phyloP scores from a whole-genome alignment of 2,797 vertebrate species.

The Sebastes itinus region DNA sequence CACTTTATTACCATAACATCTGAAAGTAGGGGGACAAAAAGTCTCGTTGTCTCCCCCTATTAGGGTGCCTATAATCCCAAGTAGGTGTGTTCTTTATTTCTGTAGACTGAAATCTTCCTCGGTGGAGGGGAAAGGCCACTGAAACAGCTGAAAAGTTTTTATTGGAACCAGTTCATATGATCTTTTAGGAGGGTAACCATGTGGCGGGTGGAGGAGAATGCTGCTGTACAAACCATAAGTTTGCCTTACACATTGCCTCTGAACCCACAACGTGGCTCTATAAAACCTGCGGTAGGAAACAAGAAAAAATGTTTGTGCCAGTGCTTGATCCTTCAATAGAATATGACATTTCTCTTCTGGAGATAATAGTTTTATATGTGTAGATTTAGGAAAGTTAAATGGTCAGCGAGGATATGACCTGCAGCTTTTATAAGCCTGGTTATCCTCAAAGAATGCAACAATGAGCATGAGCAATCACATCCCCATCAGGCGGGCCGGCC shows the following conservation, averaged over 20 bases:
- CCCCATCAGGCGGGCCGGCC: conserved; percentile 38
- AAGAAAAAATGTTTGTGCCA: conserved; percentile 28
- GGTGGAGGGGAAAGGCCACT: conserved; percentile 11
- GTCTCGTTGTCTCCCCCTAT: too few species aligned
- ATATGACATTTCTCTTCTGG: conserved; percentile 26
- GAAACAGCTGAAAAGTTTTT: conserved; percentile 3
- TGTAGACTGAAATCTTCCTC: conserved; percentile 14
- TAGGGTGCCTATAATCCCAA: background rate
- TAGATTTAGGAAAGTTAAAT: conserved; percentile 48
- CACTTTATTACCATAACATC: too few species aligned
- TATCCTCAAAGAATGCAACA: conserved; percentile 61
- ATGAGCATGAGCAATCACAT: conserved; percentile 63
- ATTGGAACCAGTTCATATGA: conserved; percentile 18
- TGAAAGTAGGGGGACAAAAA: too few species aligned
- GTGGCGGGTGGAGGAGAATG: conserved; percentile 24
- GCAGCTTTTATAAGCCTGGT: conserved; percentile 57
- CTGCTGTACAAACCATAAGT: conserved; percentile 34
- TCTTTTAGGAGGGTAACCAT: conserved; percentile 16
- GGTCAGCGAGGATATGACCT: conserved; percentile 57
- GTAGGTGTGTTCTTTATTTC: conserved; percentile 1
- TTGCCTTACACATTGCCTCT: conserved; percentile 36
- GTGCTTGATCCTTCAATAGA: conserved; percentile 32
- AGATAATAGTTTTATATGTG: conserved; percentile 44
- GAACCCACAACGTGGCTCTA: conserved; percentile 45
- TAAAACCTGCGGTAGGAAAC: conserved; percentile 62